Evolutionary conservation across 1,140 invertebrate genomes (phyloP), one percentile per base, ranked within the genome.

Genomic region (Zaprionus gabonicus): DNA sequence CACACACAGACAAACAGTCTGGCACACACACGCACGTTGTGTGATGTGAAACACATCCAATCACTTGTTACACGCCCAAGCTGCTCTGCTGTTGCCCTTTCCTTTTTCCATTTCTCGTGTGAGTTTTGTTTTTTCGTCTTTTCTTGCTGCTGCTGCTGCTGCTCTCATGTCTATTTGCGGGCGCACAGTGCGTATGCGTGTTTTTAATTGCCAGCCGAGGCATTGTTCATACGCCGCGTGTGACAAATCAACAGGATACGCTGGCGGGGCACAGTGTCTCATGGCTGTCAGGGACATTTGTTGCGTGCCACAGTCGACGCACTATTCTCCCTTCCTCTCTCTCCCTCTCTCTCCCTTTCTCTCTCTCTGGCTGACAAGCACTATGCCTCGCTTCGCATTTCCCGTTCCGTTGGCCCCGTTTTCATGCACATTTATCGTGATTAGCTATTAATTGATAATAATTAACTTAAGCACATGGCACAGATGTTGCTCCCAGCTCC

Each of bases 371-470:
- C 3, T 7, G 41, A 17, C n/a, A 46, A 53, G 51, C 31, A 56
- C 51, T 56, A 25, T 58, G 57, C 28, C 59, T 62, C 44, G 41
- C 49, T 46, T 69, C 28, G 51, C 31, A 60, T 38, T 51, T 27
- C 44, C 20, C n/a, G 58, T 44, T 78, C 20, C 66, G 31, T 36
- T 74, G 57, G 69, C 73, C 68, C 72, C 85, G 72, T 82, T 90
- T 85, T 79, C 85, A 85, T 88, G 78, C 85, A 88, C 85, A 88
- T 88, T 88, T 88, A 88, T 88, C 85, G 85, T 88, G 85, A 88
- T 88, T 88, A 88, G 85, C 85, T 82, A 81, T 85, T 88, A 88
- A 88, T 88, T 88, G 85, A 90, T 88, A 90, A 88, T 88, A 88
- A 88, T 88, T 88, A 88, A 90, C 85, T 90, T 90, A 66, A 87